These are phyloP conservation scores for Cathartes aura DNA, from an alignment of 2,113 vertebrate genomes.

Conservation along the genomic window DNA sequence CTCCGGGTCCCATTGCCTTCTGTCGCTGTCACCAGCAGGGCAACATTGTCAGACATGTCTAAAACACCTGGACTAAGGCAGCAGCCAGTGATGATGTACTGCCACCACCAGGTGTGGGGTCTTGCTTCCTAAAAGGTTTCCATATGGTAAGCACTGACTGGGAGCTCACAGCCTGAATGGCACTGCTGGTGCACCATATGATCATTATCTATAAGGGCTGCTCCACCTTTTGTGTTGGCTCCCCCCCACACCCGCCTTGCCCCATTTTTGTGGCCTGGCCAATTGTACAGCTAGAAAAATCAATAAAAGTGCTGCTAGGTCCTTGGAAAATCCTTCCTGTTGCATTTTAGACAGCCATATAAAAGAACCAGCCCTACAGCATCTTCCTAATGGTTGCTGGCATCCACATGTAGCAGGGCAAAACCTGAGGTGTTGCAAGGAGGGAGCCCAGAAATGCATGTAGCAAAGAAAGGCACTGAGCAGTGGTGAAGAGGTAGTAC, in stretches of 20 bases:
- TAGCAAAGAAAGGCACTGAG: background rate
- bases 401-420: background rate
- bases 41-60: background rate
- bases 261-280: background rate
- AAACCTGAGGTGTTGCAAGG: background rate
- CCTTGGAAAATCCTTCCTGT: background rate
- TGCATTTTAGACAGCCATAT: background rate
- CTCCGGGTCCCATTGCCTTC: background rate
- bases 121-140: background rate
- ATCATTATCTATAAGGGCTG: background rate
- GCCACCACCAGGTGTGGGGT: background rate
- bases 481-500: background rate
- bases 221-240: background rate
- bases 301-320: background rate
- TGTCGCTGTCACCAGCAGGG: background rate
- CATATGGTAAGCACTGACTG: background rate
- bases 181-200: background rate
- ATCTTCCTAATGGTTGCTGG: background rate
- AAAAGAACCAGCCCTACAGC: background rate
- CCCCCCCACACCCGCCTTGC: accelerated
- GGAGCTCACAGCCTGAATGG: background rate
- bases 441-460: background rate
- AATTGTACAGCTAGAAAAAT: background rate
- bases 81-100: background rate
- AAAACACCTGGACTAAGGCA: background rate